Base-by-base conservation (phyloP, 2,888 invertebrate species). In the Morpho achilles region DNA sequence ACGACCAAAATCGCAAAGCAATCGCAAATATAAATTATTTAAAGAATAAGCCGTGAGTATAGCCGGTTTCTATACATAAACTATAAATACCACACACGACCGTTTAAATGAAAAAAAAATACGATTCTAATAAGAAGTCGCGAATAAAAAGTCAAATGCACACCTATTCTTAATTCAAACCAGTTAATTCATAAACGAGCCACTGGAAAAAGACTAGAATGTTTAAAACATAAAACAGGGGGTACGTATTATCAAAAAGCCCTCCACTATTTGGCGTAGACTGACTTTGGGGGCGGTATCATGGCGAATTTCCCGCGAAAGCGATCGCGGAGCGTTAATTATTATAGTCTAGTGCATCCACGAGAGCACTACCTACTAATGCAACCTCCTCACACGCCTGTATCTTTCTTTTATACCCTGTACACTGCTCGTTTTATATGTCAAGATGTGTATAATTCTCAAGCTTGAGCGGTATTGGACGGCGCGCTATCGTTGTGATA, bases 331-430 rank as follows among this genome's bases (percentile, higher is more conserved):
- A 70, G 74, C 79, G 77, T 78, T 84, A 85, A 87, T 87, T 87
- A 86, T 83, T 72, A 78, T 84, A 84, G 87, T 87, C 86, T 85
- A 77, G 79, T 80, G 85, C 79, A 74, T 73, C 72, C 74, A 74
- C 69, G 71, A 85, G 85, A 73, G 82, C 69, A n/a, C 63, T 67
- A 62, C 63, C 46, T 51, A 63, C 61, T 49, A 55, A 53, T 47
- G 61, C 43, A 53, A 39, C 51, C 32, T 49, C 41, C 56, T 59
- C 56, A 54, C 42, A 23, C 53, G 32, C 47, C 51, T 50, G 49
- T 32, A 42, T 54, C 46, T 52, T 51, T 48, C 42, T n/a, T 7
- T 0, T 44, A 16, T 9, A 44, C 22, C 41, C 22, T 42, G 50
- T 63, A 53, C 58, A 58, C 51, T 61, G 61, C 53, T 23, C 50